These are phyloP conservation scores for Dryobates pubescens DNA, from an alignment of 2,797 vertebrate species.

Conservation along the genomic window DNA sequence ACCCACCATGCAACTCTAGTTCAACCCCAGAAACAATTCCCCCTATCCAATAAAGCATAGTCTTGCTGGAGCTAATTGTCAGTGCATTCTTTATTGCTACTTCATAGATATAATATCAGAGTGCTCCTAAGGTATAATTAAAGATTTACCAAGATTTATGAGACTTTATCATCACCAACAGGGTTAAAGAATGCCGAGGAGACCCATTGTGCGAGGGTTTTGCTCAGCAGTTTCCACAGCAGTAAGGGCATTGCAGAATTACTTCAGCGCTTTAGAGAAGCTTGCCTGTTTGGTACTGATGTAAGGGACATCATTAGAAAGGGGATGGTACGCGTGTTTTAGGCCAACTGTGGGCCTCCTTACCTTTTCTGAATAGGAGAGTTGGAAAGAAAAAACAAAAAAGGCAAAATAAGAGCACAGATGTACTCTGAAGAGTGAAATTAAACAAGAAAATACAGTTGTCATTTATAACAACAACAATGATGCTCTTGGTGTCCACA, in stretches of 20 bases:
- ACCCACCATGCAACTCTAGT: background rate
- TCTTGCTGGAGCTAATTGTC: constrained; percentile 70
- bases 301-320: constrained; percentile 65
- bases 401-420: background rate
- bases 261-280: constrained; percentile 68
- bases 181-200: constrained; percentile 77
- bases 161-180: constrained; percentile 79
- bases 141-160: constrained; percentile 81
- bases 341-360: background rate
- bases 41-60: constrained; percentile 50
- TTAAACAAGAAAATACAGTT: background rate
- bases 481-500: background rate
- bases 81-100: constrained; percentile 76
- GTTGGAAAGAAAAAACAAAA: background rate
- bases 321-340: constrained; percentile 19
- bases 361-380: too few species aligned
- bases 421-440: background rate
- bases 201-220: constrained; percentile 74
- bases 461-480: background rate
- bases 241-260: constrained; percentile 70
- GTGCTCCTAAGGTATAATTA: constrained; percentile 76
- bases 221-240: constrained; percentile 78
- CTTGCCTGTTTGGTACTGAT: constrained; percentile 57
- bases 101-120: constrained; percentile 72
- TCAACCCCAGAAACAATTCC: constrained; percentile 50